Evolutionary conservation across 2,113 vertebrate genomes (phyloP).

Genomic region (Mungos mungo): DNA sequence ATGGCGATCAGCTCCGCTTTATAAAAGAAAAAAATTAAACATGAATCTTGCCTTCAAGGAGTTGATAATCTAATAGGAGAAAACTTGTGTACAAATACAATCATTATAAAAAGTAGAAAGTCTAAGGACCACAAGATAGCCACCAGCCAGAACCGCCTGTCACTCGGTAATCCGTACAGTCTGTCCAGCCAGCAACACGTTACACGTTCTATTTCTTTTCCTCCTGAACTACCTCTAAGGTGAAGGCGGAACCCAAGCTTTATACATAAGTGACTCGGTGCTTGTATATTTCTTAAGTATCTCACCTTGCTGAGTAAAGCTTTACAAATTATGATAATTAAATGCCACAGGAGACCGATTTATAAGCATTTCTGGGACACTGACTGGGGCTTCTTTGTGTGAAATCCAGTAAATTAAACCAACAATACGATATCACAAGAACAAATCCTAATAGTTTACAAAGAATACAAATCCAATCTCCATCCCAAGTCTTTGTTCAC

Average conservation of each 20-base stretch:
- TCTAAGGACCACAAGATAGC: not conserved
- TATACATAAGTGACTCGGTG: not conserved
- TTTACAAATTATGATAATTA: not conserved
- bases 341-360: not conserved
- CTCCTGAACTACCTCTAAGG: not conserved
- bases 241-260: not conserved
- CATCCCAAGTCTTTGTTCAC: not conserved
- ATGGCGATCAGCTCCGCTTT: not conserved
- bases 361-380: not conserved
- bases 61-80: not conserved
- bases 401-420: constrained; percentile 14
- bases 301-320: not conserved
- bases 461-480: not conserved
- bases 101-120: not conserved
- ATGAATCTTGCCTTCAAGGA: not conserved
- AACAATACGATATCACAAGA: not conserved
- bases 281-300: not conserved
- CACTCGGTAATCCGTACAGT: not conserved
- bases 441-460: not conserved
- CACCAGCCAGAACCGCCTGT: no score
- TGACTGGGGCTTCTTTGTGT: not conserved
- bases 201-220: not conserved
- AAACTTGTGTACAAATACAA: not conserved
- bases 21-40: not conserved
- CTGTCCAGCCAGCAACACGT: not conserved